Evolutionary conservation across 2,113 vertebrate species (phyloP).

Genomic region (Pampusana beccarii): DNA sequence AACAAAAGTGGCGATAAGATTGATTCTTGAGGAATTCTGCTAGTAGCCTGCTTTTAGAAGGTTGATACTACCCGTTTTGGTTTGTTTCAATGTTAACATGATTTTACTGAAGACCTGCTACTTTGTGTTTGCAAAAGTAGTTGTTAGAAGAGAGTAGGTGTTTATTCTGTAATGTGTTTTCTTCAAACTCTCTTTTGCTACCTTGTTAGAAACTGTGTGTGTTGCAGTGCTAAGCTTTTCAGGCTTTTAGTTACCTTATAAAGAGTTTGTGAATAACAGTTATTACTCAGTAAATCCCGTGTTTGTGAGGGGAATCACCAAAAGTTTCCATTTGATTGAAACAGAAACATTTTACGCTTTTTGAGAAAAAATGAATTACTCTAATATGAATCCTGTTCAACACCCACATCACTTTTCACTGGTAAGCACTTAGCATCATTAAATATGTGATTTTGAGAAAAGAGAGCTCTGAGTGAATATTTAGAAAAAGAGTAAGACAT

Average conservation of each 20-base stretch:
- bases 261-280: background rate
- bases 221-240: background rate
- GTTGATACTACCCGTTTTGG: background rate
- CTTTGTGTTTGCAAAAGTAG: background rate
- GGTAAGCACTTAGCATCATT: background rate
- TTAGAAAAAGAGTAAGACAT: background rate
- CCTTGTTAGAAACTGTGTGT: background rate
- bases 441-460: background rate
- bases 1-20: background rate
- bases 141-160: background rate
- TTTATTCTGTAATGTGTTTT: background rate
- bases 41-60: background rate
- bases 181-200: background rate
- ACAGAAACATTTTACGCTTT: background rate
- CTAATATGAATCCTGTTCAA: background rate
- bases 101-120: background rate
- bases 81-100: background rate
- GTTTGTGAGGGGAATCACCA: background rate
- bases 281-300: slow-evolving; percentile 22
- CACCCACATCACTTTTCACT: background rate
- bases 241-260: background rate
- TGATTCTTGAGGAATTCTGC: background rate
- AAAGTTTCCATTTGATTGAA: background rate
- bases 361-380: background rate
- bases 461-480: background rate